Conservation (phyloP, 2,888 invertebrate genomes). For the Venusia cambrica region DNA sequence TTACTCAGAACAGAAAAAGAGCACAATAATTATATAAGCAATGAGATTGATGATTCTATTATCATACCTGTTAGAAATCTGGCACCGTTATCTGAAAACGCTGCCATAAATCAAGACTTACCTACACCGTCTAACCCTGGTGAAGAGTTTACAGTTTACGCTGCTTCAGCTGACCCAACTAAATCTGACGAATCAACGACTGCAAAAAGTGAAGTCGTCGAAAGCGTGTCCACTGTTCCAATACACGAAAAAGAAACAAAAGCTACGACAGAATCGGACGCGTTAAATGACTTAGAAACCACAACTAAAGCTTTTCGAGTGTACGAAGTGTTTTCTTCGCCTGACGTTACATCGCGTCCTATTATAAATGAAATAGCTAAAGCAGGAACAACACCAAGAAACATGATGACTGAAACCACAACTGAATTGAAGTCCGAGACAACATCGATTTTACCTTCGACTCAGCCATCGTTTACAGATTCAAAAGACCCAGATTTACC, state of each 20-base stretch:
- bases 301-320: slow-evolving; percentile 64
- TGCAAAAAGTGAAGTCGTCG: slow-evolving; percentile 48
- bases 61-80: slow-evolving; percentile 43
- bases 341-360: slow-evolving; percentile 36
- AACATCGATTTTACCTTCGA: slow-evolving; percentile 58
- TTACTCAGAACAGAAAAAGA: slow-evolving; percentile 60
- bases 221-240: slow-evolving; percentile 68
- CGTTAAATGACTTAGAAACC: slow-evolving; percentile 48
- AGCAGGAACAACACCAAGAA: slow-evolving; percentile 46
- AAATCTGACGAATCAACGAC: slow-evolving; percentile 40
- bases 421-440: slow-evolving; percentile 62
- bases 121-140: slow-evolving; percentile 38
- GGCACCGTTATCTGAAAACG: slow-evolving; percentile 35
- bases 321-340: slow-evolving; percentile 63
- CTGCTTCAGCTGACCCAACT: slow-evolving; percentile 42
- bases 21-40: slow-evolving; percentile 67
- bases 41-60: slow-evolving; percentile 71
- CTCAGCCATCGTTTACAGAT: slow-evolving; percentile 41
- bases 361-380: slow-evolving; percentile 29
- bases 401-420: slow-evolving; percentile 59
- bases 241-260: slow-evolving; percentile 46
- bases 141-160: slow-evolving; percentile 50
- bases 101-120: slow-evolving; percentile 33
- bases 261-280: slow-evolving; percentile 45
- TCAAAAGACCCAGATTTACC: slow-evolving; percentile 35